A percentile compares a stretch with the other conserved stretches of the same genome.
These are phyloP conservation scores for Fragum sueziense DNA, from an alignment of 2,888 invertebrate genomes.

Conservation along the genomic window DNA sequence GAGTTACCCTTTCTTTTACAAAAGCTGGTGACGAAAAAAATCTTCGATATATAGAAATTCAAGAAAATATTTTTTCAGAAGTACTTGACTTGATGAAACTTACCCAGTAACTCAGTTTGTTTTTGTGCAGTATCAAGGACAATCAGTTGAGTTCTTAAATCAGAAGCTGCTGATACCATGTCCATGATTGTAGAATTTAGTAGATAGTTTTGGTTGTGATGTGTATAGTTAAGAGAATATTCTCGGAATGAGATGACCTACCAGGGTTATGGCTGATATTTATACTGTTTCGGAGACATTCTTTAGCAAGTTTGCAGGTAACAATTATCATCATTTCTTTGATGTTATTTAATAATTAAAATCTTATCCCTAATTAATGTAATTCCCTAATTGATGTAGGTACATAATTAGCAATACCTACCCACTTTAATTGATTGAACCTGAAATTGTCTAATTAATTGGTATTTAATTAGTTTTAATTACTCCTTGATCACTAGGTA, in stretches of 20 bases:
- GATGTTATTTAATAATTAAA: background rate
- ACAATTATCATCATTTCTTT: background rate
- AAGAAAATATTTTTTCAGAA: too few relatives aligned
- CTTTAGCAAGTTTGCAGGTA: background rate
- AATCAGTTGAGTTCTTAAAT: background rate
- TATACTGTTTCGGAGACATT: background rate
- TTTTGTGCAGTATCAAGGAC: background rate
- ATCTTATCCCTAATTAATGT: background rate
- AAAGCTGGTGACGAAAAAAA: too few relatives aligned
- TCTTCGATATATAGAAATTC: too few relatives aligned
- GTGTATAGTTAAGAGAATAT: background rate
- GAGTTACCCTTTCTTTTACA: too few relatives aligned
- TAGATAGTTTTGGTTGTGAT: background rate
- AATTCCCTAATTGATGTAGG: background rate
- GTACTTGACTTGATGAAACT: too few relatives aligned
- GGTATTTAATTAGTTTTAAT: background rate
- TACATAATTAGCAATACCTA: background rate
- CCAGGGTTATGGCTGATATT: background rate
- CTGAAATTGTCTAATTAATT: background rate
- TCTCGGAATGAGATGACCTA: background rate
- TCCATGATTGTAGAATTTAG: too few relatives aligned
- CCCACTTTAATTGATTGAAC: background rate
- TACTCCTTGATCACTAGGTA: background rate
- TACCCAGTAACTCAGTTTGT: conserved; percentile 5
- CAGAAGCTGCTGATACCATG: background rate